Conservation (phyloP, 1,140 invertebrate species). For the Tribolium madens region DNA sequence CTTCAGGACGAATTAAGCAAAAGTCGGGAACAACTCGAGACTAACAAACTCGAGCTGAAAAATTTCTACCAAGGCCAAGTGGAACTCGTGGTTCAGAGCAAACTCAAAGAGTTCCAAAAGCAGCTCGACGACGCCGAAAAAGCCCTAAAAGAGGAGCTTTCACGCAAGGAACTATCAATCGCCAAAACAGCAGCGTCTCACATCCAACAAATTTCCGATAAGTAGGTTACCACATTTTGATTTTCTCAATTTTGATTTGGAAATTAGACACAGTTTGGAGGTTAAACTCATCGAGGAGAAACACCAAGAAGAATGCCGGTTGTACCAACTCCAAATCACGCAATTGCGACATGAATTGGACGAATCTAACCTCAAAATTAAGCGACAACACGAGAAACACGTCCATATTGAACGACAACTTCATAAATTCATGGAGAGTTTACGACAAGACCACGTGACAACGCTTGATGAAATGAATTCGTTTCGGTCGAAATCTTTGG, state of each 20-base stretch:
- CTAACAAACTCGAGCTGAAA: constrained; percentile 76
- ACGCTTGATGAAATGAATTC: constrained; percentile 55
- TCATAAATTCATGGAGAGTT: constrained; percentile 82
- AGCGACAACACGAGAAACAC: constrained; percentile 69
- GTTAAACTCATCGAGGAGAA: constrained; percentile 81
- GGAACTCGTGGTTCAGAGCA: constrained; percentile 79
- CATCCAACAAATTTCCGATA: constrained; percentile 78
- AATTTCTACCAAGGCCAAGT: constrained; percentile 84
- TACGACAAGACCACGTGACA: constrained; percentile 74
- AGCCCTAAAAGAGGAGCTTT: constrained; percentile 74
- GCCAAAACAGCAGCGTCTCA: constrained; percentile 78
- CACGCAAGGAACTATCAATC: constrained; percentile 74
- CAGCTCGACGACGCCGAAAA: constrained; percentile 78
- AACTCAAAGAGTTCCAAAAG: constrained; percentile 81
- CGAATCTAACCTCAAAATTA: constrained; percentile 72
- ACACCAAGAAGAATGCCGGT: constrained; percentile 79
- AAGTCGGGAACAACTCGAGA: constrained; percentile 72
- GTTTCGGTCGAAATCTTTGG: constrained; percentile 56
- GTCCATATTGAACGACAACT: constrained; percentile 78
- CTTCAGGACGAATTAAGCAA: constrained; percentile 69
- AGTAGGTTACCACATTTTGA: constrained; percentile 66
- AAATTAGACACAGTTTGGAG: constrained; percentile 76
- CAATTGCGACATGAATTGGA: constrained; percentile 75
- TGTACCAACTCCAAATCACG: constrained; percentile 75
- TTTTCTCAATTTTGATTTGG: background rate